These are phyloP conservation scores for Zoanthus gigantus DNA, from an alignment of 92 coral and sea anemone genomes.

Conservation along the genomic window DNA sequence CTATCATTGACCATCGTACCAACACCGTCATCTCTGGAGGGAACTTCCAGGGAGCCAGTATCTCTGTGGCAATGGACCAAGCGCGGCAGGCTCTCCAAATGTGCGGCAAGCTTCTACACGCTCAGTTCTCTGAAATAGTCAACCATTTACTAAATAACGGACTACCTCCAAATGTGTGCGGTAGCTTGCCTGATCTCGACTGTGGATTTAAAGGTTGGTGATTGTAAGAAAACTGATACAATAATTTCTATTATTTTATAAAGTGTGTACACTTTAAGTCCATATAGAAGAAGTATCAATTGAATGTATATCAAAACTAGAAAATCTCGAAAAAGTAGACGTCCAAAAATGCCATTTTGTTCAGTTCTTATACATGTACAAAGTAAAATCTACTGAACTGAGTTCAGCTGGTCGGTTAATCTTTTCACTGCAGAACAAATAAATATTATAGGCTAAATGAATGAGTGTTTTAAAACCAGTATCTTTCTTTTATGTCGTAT, in stretches of 20 bases:
- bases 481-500: too few species aligned
- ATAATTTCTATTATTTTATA: too few species aligned
- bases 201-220: constrained; percentile 58
- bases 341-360: too few species aligned
- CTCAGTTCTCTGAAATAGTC: constrained; percentile 57
- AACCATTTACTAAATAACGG: constrained; percentile 51
- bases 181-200: constrained; percentile 50
- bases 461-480: too few species aligned
- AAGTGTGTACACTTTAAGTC: not conserved
- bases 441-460: too few species aligned
- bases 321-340: too few species aligned
- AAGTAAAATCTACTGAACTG: too few species aligned
- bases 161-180: constrained; percentile 59
- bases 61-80: constrained; percentile 62
- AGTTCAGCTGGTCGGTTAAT: too few species aligned
- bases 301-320: too few species aligned
- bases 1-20: constrained; percentile 52
- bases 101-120: constrained; percentile 58
- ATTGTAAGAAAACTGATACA: not conserved
- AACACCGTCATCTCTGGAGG: constrained; percentile 37
- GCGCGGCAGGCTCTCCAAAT: constrained; percentile 60
- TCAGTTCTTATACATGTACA: too few species aligned
- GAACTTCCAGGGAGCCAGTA: constrained; percentile 60
- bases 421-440: too few species aligned
- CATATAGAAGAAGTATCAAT: too few species aligned